phyloP scores from a whole-genome alignment of 2,888 invertebrate genomes.

The Leptopilina syphax region DNA sequence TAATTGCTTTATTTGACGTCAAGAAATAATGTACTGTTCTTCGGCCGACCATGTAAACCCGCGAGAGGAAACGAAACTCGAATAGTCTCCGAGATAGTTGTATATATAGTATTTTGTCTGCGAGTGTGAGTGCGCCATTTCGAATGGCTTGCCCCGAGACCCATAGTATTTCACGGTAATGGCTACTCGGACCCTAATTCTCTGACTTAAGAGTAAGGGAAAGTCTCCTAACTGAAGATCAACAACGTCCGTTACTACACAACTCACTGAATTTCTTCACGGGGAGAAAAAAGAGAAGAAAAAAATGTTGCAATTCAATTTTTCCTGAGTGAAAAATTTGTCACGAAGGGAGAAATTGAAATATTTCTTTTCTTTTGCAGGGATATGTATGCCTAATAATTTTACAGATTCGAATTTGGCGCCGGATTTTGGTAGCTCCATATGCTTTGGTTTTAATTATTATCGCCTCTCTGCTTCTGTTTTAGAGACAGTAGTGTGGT shows the following conservation, averaged over 20 bases:
- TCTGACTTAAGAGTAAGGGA: slow-evolving; percentile 30
- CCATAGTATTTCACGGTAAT: slow-evolving; percentile 33
- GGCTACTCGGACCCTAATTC: slow-evolving; percentile 37
- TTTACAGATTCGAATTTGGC: too few relatives aligned
- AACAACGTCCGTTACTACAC: background rate
- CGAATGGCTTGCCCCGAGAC: slow-evolving; percentile 30
- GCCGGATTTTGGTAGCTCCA: too few relatives aligned
- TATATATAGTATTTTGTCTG: too few relatives aligned
- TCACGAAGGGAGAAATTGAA: too few relatives aligned
- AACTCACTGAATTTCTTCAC: background rate
- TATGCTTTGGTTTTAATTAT: too few relatives aligned
- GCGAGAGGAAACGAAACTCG: slow-evolving; percentile 60
- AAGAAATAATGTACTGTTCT: slow-evolving; percentile 74
- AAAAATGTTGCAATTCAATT: too few relatives aligned
- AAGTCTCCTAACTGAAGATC: slow-evolving; percentile 27
- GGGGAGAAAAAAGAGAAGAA: too few relatives aligned
- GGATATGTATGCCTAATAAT: too few relatives aligned
- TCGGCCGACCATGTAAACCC: slow-evolving; percentile 57
- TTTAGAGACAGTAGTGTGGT: too few relatives aligned
- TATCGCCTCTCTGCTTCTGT: too few relatives aligned
- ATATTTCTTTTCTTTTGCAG: too few relatives aligned
- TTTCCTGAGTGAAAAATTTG: too few relatives aligned
- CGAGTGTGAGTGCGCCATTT: slow-evolving; percentile 44
- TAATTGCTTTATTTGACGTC: slow-evolving; percentile 77
- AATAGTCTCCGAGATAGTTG: slow-evolving; percentile 43